A percentile compares a stretch with the other conserved stretches of the same genome.
These are phyloP conservation scores for Cheiracanthium punctorium DNA, from an alignment of 2,888 invertebrate species.

Conservation along the genomic window DNA sequence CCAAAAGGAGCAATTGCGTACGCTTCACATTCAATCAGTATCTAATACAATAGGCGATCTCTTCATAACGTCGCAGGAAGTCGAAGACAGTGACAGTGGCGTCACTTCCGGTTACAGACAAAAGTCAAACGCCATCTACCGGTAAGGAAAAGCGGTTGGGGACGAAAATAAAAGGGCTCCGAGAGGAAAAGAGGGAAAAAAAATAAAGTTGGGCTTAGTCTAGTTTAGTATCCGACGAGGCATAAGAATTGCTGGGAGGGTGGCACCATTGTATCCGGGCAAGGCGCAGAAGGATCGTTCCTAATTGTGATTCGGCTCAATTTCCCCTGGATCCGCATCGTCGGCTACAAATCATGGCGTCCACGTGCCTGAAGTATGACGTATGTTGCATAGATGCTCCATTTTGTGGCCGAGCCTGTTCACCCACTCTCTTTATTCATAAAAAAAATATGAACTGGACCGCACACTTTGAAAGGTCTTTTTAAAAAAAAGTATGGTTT, in stretches of 20 bases:
- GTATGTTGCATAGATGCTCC: constrained; percentile 32
- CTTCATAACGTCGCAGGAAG: constrained; percentile 39
- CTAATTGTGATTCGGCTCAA: constrained; percentile 64
- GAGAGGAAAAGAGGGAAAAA: too few species aligned
- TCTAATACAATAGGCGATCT: constrained; percentile 1
- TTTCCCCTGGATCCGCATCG: constrained; percentile 37
- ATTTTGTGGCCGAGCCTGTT: background rate
- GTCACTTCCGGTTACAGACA: constrained; percentile 63
- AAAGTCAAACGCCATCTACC: constrained; percentile 69
- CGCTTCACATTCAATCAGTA: constrained; percentile 5
- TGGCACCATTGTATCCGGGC: constrained; percentile 36
- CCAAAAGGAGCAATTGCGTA: constrained; percentile 9
- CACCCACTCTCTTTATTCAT: background rate
- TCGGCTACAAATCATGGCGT: constrained; percentile 19
- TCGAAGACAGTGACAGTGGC: constrained; percentile 66
- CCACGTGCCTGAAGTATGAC: constrained; percentile 23
- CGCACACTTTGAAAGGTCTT: background rate
- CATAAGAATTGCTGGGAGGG: constrained; percentile 39
- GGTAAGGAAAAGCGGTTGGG: constrained; percentile 24
- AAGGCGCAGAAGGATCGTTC: constrained; percentile 34
- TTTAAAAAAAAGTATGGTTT: background rate
- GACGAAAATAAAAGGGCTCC: background rate
- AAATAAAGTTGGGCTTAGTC: constrained; percentile 8
- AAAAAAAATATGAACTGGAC: background rate
- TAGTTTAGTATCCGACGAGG: constrained; percentile 23